Conservation (phyloP, 2,888 invertebrate genomes). For the Xestia xanthographa region DNA sequence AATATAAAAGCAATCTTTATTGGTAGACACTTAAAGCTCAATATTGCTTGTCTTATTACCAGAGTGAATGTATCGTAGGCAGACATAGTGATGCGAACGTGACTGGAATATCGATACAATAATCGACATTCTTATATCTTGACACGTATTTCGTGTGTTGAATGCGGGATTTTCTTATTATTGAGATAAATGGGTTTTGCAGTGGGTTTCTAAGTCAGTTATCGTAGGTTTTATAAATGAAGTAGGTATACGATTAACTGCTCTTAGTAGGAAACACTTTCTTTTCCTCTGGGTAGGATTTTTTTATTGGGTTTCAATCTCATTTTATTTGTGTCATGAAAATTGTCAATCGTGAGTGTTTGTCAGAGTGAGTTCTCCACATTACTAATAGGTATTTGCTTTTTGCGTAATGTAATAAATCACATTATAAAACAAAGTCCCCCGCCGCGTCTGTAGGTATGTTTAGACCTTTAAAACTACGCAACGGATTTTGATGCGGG, state of each 20-base stretch:
- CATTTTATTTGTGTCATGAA: background rate
- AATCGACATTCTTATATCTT: slow-evolving; percentile 71
- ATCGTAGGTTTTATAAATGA: slow-evolving; percentile 10
- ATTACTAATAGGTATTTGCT: background rate
- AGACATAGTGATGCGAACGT: slow-evolving; percentile 78
- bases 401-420: background rate
- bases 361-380: background rate
- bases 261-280: background rate
- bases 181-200: slow-evolving; percentile 65
- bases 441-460: too few relatives aligned
- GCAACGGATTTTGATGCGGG: too few relatives aligned
- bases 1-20: slow-evolving; percentile 47
- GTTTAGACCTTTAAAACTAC: too few relatives aligned
- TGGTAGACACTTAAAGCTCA: slow-evolving; percentile 50
- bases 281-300: background rate
- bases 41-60: slow-evolving; percentile 52
- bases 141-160: slow-evolving; percentile 79
- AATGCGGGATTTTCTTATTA: slow-evolving; percentile 71
- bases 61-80: slow-evolving; percentile 66
- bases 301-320: slow-evolving; percentile 2
- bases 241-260: slow-evolving; percentile 9
- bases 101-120: slow-evolving; percentile 77
- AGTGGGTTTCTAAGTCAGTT: slow-evolving; percentile 17
- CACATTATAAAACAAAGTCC: too few relatives aligned
- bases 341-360: too few relatives aligned